A percentile compares a stretch with the other conserved stretches of the same genome.
These are phyloP conservation scores for Amaurobius ferox DNA, from an alignment of 2,888 invertebrate species.

Conservation along the genomic window DNA sequence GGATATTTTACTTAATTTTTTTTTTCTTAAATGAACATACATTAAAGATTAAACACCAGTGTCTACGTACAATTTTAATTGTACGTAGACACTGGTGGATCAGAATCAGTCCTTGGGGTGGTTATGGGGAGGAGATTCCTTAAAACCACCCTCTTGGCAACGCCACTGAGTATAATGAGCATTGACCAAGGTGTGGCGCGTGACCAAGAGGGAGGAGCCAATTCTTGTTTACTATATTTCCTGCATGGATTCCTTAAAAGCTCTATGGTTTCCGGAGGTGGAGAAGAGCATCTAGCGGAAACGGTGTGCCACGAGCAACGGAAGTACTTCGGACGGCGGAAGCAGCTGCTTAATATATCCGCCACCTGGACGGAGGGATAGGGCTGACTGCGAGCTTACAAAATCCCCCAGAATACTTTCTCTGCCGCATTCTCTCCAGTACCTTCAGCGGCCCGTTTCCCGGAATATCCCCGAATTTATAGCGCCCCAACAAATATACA, in stretches of 20 bases:
- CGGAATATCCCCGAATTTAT: too few species aligned
- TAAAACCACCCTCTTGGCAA: not conserved
- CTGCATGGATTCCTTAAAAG: not conserved
- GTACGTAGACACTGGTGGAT: too few species aligned
- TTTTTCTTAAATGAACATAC: too few species aligned
- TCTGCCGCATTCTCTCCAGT: not conserved
- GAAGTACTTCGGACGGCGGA: constrained; percentile 55
- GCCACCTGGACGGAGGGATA: constrained; percentile 33
- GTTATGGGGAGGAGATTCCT: not conserved
- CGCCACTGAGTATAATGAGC: not conserved
- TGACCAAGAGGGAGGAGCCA: not conserved
- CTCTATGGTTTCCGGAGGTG: not conserved
- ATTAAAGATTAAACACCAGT: too few species aligned
- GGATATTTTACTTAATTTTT: too few species aligned
- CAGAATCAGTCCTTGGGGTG: not conserved
- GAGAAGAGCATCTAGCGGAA: constrained; percentile 39
- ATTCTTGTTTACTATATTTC: not conserved
- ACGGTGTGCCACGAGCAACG: constrained; percentile 34
- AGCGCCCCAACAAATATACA: too few species aligned
- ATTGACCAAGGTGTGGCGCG: not conserved
- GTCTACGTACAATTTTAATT: too few species aligned
- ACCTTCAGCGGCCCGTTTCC: too few species aligned
- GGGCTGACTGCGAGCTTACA: not conserved
- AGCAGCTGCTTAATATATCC: constrained; percentile 48
- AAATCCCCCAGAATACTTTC: not conserved